Conservation (phyloP, 2,888 invertebrate genomes). For the Tetragonisca angustula region DNA sequence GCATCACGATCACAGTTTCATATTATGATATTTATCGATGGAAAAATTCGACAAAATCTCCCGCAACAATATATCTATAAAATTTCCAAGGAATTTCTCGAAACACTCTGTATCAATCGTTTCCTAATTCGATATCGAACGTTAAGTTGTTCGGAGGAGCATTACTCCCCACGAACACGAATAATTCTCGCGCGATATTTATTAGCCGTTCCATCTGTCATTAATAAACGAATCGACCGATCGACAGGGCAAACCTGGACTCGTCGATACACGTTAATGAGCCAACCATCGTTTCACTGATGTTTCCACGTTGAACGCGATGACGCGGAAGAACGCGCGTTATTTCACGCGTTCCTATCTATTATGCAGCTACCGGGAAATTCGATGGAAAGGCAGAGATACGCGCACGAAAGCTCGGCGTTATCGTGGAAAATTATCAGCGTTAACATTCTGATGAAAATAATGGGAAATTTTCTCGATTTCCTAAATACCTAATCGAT, state of each 20-base stretch:
- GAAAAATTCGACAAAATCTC: neutral
- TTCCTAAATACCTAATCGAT: neutral
- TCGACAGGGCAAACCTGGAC: slow-evolving; percentile 5
- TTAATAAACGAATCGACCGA: slow-evolving; percentile 20
- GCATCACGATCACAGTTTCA: no score
- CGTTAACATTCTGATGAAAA: slow-evolving; percentile 13
- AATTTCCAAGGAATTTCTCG: neutral
- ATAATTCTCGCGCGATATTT: neutral
- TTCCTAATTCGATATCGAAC: neutral
- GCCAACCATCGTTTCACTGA: neutral
- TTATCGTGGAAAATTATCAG: slow-evolving; percentile 44
- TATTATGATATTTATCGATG: no score
- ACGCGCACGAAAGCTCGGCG: slow-evolving; percentile 8
- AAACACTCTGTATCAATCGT: neutral
- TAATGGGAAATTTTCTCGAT: neutral
- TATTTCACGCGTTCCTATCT: slow-evolving; percentile 11
- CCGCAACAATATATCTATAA: neutral
- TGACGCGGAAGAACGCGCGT: slow-evolving; percentile 12
- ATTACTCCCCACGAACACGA: neutral
- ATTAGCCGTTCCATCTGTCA: neutral
- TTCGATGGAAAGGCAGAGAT: slow-evolving; percentile 17
- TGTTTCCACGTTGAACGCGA: neutral
- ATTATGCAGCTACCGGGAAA: slow-evolving; percentile 6
- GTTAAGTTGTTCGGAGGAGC: neutral
- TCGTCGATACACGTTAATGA: neutral